Percentiles rank a stretch among this genome's conserved stretches.
phyloP scores from a whole-genome alignment of 2,797 vertebrate genomes.

The Leontopithecus rosalia region DNA sequence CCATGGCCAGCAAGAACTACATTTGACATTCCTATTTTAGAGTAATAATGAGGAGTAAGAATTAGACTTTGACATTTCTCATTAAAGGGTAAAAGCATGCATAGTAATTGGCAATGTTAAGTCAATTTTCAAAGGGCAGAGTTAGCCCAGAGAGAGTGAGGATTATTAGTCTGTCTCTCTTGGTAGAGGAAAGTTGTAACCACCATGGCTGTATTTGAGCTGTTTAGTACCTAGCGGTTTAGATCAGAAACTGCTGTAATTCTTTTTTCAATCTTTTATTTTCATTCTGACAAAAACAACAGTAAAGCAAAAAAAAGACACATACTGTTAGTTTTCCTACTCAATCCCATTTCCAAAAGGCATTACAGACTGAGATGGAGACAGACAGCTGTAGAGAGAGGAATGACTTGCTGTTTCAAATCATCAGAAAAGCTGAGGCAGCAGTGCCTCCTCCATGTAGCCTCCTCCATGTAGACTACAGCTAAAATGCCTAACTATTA shows the following conservation, averaged over 20 bases:
- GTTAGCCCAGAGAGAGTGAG: not conserved
- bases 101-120: not conserved
- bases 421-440: not conserved
- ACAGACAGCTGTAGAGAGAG: not conserved
- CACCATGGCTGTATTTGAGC: not conserved
- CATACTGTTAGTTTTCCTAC: not conserved
- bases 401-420: not conserved
- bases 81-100: not conserved
- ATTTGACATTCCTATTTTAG: conserved; percentile 12
- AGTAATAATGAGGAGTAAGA: not conserved
- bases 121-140: not conserved
- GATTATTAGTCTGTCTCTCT: not conserved
- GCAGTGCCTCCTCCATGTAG: not conserved
- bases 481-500: not conserved
- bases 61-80: not conserved
- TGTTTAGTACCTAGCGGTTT: not conserved
- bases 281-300: conserved; percentile 52
- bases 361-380: not conserved
- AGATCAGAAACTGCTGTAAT: conserved; percentile 22
- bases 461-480: not conserved
- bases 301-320: conserved; percentile 37
- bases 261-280: conserved; percentile 23
- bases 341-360: conserved; percentile 9
- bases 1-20: not conserved
- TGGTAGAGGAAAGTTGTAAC: not conserved